These are phyloP conservation scores for Patiria miniata DNA, from an alignment of 35 echinoderm and acorn worm genomes.

Conservation along the genomic window DNA sequence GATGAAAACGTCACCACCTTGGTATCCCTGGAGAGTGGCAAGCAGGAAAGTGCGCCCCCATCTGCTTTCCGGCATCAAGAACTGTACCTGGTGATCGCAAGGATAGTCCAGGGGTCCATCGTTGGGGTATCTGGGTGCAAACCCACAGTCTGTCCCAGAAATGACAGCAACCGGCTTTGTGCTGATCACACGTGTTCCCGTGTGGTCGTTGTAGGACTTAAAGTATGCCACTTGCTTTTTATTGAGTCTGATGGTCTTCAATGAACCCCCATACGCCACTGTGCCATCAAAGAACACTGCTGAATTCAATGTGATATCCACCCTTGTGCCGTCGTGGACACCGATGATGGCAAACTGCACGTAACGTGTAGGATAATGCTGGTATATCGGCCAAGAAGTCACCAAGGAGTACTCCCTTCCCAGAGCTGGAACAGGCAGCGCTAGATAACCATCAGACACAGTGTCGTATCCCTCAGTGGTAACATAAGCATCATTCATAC, in stretches of 20 bases:
- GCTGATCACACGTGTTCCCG: constrained; percentile 32
- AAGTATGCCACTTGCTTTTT: constrained; percentile 37
- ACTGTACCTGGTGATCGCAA: constrained; percentile 40
- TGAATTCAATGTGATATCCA: background rate
- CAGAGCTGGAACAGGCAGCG: constrained; percentile 31
- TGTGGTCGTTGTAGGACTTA: constrained; percentile 31
- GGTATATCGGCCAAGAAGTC: background rate
- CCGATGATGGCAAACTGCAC: constrained; percentile 36
- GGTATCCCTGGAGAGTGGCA: background rate
- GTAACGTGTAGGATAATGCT: background rate
- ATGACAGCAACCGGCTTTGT: constrained; percentile 36
- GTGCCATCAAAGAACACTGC: constrained; percentile 20
- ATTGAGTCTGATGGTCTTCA: background rate
- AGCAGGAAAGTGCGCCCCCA: constrained; percentile 31
- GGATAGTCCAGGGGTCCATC: background rate
- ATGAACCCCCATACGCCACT: constrained; percentile 28
- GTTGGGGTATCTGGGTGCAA: background rate
- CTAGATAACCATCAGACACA: constrained; percentile 39
- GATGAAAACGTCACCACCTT: background rate
- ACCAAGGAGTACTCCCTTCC: constrained; percentile 32
- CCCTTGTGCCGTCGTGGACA: constrained; percentile 34
- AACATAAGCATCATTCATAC: background rate
- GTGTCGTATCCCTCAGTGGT: background rate
- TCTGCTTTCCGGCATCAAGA: constrained; percentile 1
- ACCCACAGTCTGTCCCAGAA: constrained; percentile 28